Evolutionary conservation across 2,888 invertebrate species (phyloP), one percentile per base, ranked within the genome.

Genomic region (Onthophagus sagittarius): DNA sequence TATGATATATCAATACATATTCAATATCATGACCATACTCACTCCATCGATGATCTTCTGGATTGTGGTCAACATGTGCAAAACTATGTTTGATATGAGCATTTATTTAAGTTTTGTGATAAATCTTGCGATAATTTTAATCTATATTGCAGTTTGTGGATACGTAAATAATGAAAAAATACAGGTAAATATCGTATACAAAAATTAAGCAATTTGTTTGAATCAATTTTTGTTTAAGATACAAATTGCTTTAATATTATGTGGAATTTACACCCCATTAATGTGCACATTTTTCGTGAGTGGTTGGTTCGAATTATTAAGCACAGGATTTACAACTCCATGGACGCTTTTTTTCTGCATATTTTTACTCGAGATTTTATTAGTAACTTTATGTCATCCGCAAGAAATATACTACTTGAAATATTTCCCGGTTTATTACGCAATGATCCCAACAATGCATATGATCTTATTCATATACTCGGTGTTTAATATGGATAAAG

Each of bases 401-500:
- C 89, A 90, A 82, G 96, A 96, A 85, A 88, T 92, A 71, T 84
- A 86, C 65, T 95, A 95, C 77, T 84, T 97, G n/a, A 83, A 92
- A 62, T 93, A 91, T 79, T 89, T 94, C 13, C 82, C 90, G 74
- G 90, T 98, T 63, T 98, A 97, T 84, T 94, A 94, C 83, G 91
- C 98, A 69, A 94, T 96, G 5, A 95, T 98, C 71, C 98, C 98
- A 0, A 94, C 96, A 77, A 97, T 97, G 93, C 98, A 97, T 84
- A 91, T 98, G 89, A 86, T 98, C 82, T 88, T 98, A 72, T 93
- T 97, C 77, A 93, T 98, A 72, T 98, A 96, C 83, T 95, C 97
- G 0, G 87, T 97, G 23, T 96, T 96, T 83, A 98, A 98, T 84
- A 89, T 98, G 86, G 95, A 98, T 84, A 94, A 96, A 80, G 94